Conservation (phyloP, 1,140 invertebrate species). For the Mycetomoellerius zeteki region DNA sequence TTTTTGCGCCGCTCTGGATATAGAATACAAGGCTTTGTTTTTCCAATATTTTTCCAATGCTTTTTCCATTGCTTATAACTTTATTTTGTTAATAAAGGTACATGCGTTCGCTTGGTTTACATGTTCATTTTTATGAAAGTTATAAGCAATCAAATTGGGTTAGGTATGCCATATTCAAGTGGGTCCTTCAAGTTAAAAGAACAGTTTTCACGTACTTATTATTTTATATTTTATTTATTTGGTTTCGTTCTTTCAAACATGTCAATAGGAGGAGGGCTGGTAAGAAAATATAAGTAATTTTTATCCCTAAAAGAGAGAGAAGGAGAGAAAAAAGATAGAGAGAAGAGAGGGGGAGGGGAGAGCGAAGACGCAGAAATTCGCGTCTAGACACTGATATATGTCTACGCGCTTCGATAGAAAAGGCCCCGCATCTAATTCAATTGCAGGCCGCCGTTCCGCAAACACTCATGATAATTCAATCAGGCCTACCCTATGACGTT, state of each 20-base stretch:
- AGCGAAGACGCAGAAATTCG: neutral
- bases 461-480: conserved; percentile 88
- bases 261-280: neutral
- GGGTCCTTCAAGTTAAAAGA: neutral
- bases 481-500: conserved; percentile 79
- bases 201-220: neutral
- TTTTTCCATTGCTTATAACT: no score
- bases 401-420: conserved; percentile 78
- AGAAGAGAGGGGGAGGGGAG: conserved; percentile 45
- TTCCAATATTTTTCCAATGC: no score
- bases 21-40: no score
- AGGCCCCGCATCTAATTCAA: conserved; percentile 83
- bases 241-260: neutral
- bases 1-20: no score
- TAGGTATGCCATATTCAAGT: no score
- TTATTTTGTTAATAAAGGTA: no score
- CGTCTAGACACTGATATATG: conserved; percentile 79
- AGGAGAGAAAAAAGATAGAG: conserved; percentile 23
- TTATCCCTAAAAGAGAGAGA: neutral
- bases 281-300: neutral
- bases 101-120: no score
- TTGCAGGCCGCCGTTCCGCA: conserved; percentile 86
- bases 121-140: no score
- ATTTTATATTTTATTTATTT: neutral
- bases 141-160: no score